Evolutionary conservation across 1,140 invertebrate genomes (phyloP).

Genomic region (Pseudomyrmex pallidus): DNA sequence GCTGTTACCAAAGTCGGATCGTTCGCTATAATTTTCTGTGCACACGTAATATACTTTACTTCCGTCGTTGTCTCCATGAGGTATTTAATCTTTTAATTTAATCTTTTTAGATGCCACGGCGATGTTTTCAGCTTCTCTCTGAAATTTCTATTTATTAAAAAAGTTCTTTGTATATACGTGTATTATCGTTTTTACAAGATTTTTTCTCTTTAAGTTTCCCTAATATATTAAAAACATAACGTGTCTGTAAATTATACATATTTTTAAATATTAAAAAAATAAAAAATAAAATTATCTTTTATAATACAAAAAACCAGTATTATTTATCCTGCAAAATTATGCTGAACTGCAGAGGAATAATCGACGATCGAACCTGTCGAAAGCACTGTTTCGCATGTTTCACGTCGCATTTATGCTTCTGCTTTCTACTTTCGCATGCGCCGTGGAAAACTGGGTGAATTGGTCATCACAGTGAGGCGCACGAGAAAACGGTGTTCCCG

Average conservation of each 20-base stretch:
- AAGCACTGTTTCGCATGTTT: neutral
- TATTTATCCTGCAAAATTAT: neutral
- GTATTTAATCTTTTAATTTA: conserved; percentile 22
- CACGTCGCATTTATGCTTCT: conserved; percentile 10
- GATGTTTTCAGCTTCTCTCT: neutral
- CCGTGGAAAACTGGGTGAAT: conserved; percentile 20
- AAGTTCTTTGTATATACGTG: neutral
- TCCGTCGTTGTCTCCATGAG: neutral
- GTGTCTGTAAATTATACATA: too few species aligned
- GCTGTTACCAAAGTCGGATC: conserved; percentile 6
- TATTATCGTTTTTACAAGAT: too few species aligned
- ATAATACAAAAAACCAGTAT: neutral
- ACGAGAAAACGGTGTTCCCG: neutral
- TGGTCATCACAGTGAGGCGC: conserved; percentile 7
- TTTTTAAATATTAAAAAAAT: neutral
- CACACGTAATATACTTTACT: neutral
- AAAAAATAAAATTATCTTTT: neutral
- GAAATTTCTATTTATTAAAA: neutral
- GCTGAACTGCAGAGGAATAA: neutral
- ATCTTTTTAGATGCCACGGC: neutral
- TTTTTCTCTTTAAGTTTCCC: too few species aligned
- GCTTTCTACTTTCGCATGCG: conserved; percentile 1
- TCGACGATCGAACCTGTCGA: conserved; percentile 4
- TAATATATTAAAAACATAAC: too few species aligned
- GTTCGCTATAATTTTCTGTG: conserved; percentile 28